Evolutionary conservation across 2,888 invertebrate genomes (phyloP), one percentile per base, ranked within the genome.

Genomic region (Melitaea athalia): DNA sequence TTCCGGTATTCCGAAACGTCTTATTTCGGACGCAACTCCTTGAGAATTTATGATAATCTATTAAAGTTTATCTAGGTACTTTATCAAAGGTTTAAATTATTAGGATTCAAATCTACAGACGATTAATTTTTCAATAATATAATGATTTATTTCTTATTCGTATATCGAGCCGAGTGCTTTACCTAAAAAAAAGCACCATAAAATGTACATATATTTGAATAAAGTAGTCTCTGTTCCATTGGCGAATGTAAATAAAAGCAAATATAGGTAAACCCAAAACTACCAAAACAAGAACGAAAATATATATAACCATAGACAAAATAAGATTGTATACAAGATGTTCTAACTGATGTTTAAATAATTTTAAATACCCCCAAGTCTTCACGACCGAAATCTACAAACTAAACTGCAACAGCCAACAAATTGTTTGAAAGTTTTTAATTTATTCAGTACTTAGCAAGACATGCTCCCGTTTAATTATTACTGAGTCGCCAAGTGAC

Each of bases 1-100:
- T 42, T 45, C 88, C 90, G 89, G 89, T 91, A 14, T 31, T 7
- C 33, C 33, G 53, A 24, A 17, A 55, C n/a, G 47, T 49, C 47
- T 49, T 49, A 49, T 55, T 55, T 55, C 14, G n/a, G 31, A 24
- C 5, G 12, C 24, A n/a, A 33, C 47, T n/a, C 4, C 47, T 49
- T 49, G 47, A 49, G 6, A 49, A 49, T 49, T 49, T 49, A 49
- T 49, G 47, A 49, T 49, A 49, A 49, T 49, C 47, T 49, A 45
- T 45, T 45, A 14, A 45, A 14, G 10, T 24, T 55, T 24, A 24
- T 55, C 11, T 55, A 31, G 0, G 57, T 31, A 14, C 6, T 49
- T 14, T 49, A n/a, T 49, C n/a, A n/a, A 14, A 3, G 14, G 47
- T 14, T 49, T 49, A n/a, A n/a, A 6, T 49, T 49, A 49, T n/a